These are phyloP conservation scores for Tamias sibiricus DNA, from an alignment of 2,113 vertebrate species.

Conservation along the genomic window DNA sequence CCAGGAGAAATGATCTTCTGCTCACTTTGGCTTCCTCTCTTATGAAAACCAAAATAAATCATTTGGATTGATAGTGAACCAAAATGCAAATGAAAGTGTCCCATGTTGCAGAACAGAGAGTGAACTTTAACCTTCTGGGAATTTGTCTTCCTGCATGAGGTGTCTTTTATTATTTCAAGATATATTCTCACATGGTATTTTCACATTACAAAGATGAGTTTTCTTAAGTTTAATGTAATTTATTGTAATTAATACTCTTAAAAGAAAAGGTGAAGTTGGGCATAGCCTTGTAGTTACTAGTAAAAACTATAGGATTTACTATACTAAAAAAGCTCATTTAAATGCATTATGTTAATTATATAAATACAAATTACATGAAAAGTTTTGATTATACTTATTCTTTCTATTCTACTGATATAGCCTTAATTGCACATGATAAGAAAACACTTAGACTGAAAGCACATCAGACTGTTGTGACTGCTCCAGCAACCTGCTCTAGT, in stretches of 20 bases:
- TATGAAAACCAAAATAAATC: conserved; percentile 61
- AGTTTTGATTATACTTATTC: conserved; percentile 12
- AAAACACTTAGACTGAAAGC: conserved; percentile 45
- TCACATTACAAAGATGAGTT: conserved; percentile 20
- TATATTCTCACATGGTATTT: not conserved
- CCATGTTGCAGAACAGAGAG: not conserved
- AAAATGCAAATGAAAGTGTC: conserved; percentile 16
- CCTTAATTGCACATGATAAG: conserved; percentile 48
- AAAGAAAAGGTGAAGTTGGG: conserved; percentile 33
- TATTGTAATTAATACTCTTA: conserved; percentile 47
- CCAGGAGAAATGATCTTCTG: conserved; percentile 1
- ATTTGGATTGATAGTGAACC: not conserved
- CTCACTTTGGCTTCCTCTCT: not conserved
- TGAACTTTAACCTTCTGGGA: conserved; percentile 32
- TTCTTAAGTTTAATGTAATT: conserved; percentile 42
- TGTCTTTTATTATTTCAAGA: conserved; percentile 46
- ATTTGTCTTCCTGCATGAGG: conserved; percentile 12
- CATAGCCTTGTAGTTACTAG: conserved; percentile 21
- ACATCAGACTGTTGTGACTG: not conserved
- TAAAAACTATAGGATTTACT: conserved; percentile 55
- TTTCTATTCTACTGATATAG: conserved; percentile 1
- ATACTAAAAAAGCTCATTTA: conserved; percentile 58
- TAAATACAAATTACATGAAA: conserved; percentile 40
- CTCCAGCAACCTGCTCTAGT: not conserved
- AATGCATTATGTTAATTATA: conserved; percentile 52